Evolutionary conservation across 2,888 invertebrate species (phyloP), one percentile per base, ranked within the genome.

Genomic region (Panorpa germanica): DNA sequence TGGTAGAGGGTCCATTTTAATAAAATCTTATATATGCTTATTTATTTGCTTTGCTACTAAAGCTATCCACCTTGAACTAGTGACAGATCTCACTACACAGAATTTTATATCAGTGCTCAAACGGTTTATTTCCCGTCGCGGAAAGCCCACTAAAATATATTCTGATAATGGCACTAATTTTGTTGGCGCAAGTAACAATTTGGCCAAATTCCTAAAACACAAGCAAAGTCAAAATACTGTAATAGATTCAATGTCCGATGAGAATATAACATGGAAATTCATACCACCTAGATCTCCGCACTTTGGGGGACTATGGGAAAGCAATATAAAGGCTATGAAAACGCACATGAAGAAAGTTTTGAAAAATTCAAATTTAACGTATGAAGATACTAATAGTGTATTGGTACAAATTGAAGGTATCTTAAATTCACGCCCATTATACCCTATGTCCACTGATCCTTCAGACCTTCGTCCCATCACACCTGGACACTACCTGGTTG

Each of bases 111-210:
- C 33, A 7, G 37, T 36, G 0, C 34, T 39, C 14, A 28, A 31
- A 18, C 30, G 39, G n/a, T 39, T 41, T 14, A 22, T 21, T 5
- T 20, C 29, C 22, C 37, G 39, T 11, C 31, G 39, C 12, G 40
- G 39, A 4, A 35, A 31, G 12, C 39, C 37, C 2, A 12, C n/a
- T n/a, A 31, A 14, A 6, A 37, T 41, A 3, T 37, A 13, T n/a
- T 39, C 37, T 2, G 40, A 42, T 24, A 42, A 41, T 18, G 40
- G 37, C 1, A 37, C 35, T 1, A 38, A 27, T 17, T 41, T 40
- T 25, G 34, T 36, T 10, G 40, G 40, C 12, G 34, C 38, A 2
- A 29, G 19, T 9, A 33, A 35, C 15, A 15, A 27, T 6, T 12
- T 27, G n/a, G n/a, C n/a, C n/a, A n/a, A n/a, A n/a, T n/a, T n/a